These are phyloP conservation scores for Cylloceria caligata DNA, from an alignment of 2,888 invertebrate genomes.

Conservation along the genomic window DNA sequence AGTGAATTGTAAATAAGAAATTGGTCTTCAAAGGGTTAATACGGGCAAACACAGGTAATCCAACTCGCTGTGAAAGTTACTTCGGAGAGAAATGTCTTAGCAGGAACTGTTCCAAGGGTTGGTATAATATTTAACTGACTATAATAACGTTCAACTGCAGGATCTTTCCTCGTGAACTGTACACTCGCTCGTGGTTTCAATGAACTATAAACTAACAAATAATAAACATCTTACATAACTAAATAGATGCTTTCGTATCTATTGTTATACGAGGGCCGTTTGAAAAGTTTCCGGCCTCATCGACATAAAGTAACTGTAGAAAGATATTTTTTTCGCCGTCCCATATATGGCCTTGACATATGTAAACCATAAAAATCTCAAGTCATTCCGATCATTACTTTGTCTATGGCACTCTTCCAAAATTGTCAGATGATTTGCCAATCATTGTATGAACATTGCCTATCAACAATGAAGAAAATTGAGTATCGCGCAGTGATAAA, in stretches of 20 bases:
- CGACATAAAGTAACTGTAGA: too few species aligned
- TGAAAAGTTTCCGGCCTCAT: too few species aligned
- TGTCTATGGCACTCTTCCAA: too few species aligned
- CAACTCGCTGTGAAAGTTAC: not conserved
- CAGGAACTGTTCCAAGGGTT: not conserved
- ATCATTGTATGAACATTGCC: too few species aligned
- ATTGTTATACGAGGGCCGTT: too few species aligned
- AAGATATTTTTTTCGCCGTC: too few species aligned
- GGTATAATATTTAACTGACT: constrained; percentile 4
- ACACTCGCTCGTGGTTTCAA: not conserved
- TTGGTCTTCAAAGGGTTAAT: not conserved
- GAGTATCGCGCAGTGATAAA: too few species aligned
- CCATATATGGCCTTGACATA: too few species aligned
- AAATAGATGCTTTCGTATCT: not conserved
- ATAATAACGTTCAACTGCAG: constrained; percentile 2
- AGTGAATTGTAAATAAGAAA: not conserved
- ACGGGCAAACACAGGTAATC: not conserved
- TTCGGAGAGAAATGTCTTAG: not conserved
- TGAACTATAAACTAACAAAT: not conserved
- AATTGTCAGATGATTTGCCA: too few species aligned
- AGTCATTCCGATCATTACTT: too few species aligned
- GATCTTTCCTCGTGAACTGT: not conserved
- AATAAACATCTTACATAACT: not conserved
- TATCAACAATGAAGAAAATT: too few species aligned
- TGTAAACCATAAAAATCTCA: too few species aligned